Conservation (phyloP, 2,797 vertebrate species). For the Selene dorsalis region DNA sequence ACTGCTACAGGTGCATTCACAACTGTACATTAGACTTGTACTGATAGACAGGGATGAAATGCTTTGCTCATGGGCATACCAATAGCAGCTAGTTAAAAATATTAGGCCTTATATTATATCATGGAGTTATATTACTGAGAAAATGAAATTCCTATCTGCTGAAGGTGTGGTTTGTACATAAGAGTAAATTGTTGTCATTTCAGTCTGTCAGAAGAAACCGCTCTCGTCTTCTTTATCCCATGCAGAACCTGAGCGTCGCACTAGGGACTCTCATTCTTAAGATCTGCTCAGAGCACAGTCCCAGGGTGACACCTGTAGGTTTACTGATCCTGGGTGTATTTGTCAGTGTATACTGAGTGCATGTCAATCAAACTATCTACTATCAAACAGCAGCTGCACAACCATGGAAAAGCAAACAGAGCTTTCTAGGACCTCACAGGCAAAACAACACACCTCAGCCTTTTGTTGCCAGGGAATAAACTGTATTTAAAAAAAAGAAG, state of each 20-base stretch:
- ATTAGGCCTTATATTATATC: too few relatives aligned
- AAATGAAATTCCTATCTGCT: too few relatives aligned
- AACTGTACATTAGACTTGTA: neutral
- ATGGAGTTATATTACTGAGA: too few relatives aligned
- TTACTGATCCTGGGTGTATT: slow-evolving; percentile 2
- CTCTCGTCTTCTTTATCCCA: neutral
- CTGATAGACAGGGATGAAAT: neutral
- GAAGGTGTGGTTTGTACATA: too few relatives aligned
- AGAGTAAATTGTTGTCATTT: too few relatives aligned
- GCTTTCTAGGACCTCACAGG: slow-evolving; percentile 1
- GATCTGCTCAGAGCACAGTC: neutral
- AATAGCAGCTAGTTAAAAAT: neutral
- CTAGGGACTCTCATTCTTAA: neutral
- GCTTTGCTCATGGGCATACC: neutral
- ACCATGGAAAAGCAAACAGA: slow-evolving; percentile 64
- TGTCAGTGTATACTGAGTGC: slow-evolving; percentile 19
- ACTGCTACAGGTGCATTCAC: neutral
- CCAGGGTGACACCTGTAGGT: neutral
- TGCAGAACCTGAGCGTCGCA: neutral
- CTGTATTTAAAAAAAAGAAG: neutral
- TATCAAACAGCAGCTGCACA: slow-evolving; percentile 56
- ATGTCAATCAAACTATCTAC: slow-evolving; percentile 53
- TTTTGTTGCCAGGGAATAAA: neutral
- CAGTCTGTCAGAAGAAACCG: neutral
- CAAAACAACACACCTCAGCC: slow-evolving; percentile 3